Percentiles rank a stretch among this genome's conserved stretches.
These are phyloP conservation scores for Neoarius graeffei DNA, from an alignment of 2,113 vertebrate species.

Conservation along the genomic window DNA sequence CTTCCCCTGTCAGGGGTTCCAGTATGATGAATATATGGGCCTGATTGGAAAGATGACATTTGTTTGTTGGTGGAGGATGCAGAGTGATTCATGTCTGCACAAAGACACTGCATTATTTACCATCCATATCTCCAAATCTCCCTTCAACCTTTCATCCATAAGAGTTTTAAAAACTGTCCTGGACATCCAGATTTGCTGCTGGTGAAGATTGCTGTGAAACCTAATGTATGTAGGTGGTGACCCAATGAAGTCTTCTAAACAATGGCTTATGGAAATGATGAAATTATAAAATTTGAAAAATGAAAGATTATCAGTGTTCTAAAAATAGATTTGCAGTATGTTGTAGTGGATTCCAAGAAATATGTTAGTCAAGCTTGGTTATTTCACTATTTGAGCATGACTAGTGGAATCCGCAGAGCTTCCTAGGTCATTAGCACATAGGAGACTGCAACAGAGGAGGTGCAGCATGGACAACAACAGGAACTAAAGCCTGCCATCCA, in stretches of 20 bases:
- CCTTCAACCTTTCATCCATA: not conserved
- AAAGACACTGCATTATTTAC: slow-evolving; percentile 25
- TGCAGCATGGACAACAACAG: slow-evolving; percentile 54
- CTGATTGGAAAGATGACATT: slow-evolving; percentile 65
- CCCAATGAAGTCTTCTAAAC: not conserved
- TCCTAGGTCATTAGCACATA: slow-evolving; percentile 46
- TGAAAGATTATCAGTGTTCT: not conserved
- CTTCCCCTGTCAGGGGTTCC: slow-evolving; percentile 63
- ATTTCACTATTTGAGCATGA: slow-evolving; percentile 57
- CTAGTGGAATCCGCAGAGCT: slow-evolving; percentile 57
- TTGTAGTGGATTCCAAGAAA: slow-evolving; percentile 36
- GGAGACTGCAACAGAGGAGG: slow-evolving; percentile 53
- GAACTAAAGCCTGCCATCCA: slow-evolving; percentile 53
- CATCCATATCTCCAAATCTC: slow-evolving; percentile 28
- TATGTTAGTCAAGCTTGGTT: slow-evolving; percentile 53
- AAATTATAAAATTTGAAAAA: not conserved
- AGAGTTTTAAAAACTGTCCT: not conserved
- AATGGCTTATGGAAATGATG: not conserved
- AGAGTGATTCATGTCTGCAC: slow-evolving; percentile 63
- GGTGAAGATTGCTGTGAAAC: not conserved
- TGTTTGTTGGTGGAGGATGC: slow-evolving; percentile 67
- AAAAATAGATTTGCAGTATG: slow-evolving; percentile 18
- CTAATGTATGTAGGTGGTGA: not conserved
- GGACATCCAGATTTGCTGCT: not conserved
- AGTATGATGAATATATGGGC: slow-evolving; percentile 62